phyloP scores from a whole-genome alignment of 2,888 invertebrate species.

The Diabrotica balteata region DNA sequence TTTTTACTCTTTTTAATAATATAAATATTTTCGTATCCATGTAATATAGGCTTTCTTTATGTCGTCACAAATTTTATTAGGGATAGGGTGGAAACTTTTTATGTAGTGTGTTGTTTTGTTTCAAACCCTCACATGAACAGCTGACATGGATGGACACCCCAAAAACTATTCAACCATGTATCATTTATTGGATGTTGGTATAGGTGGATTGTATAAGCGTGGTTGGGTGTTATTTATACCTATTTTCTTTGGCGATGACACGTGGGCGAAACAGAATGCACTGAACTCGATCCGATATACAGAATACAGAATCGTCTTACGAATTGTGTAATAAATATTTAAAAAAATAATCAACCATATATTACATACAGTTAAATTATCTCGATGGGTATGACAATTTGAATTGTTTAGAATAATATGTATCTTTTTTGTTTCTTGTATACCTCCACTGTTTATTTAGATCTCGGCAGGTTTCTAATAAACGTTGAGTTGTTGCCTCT shows the following conservation, averaged over 20 bases:
- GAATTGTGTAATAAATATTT: not conserved
- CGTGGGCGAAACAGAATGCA: constrained; percentile 41
- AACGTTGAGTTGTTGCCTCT: too few relatives aligned
- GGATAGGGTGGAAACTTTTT: not conserved
- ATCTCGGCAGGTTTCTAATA: too few relatives aligned
- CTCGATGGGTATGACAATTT: too few relatives aligned
- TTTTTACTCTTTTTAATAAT: too few relatives aligned
- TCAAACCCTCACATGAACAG: constrained; percentile 31
- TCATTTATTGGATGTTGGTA: constrained; percentile 35
- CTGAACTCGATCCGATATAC: constrained; percentile 15
- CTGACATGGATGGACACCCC: constrained; percentile 37
- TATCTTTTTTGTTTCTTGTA: too few relatives aligned
- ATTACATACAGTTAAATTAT: too few relatives aligned
- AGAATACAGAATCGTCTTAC: not conserved
- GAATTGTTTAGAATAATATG: too few relatives aligned
- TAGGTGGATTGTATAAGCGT: constrained; percentile 23
- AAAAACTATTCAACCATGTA: constrained; percentile 37
- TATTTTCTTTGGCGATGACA: constrained; percentile 35
- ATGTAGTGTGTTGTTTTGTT: constrained; percentile 7
- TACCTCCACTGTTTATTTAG: too few relatives aligned
- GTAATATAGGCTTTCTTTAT: too few relatives aligned
- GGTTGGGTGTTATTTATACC: constrained; percentile 25
- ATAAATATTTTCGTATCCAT: too few relatives aligned
- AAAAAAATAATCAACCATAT: too few relatives aligned
- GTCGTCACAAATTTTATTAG: too few relatives aligned